A percentile compares a stretch with the other conserved stretches of the same genome.
These are phyloP conservation scores for Oenanthe melanoleuca DNA, from an alignment of 2,113 vertebrate genomes.

Conservation along the genomic window DNA sequence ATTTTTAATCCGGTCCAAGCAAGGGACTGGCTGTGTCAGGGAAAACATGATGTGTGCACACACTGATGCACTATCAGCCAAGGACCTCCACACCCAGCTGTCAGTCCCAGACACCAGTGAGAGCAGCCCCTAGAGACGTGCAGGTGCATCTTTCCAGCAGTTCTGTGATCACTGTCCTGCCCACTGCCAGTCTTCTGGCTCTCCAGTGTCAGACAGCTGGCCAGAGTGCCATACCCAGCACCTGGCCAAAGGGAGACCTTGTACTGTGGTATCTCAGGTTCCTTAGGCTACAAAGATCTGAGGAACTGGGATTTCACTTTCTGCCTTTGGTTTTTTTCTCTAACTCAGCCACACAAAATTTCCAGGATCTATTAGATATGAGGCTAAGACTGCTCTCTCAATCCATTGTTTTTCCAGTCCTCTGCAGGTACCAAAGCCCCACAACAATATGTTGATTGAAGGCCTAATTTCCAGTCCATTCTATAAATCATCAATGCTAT, in stretches of 20 bases:
- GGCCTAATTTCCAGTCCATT: background rate
- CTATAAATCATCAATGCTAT: background rate
- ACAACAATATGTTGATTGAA: background rate
- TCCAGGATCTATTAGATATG: background rate
- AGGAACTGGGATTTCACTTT: background rate
- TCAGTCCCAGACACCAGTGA: background rate
- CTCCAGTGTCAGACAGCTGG: background rate
- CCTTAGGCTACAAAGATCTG: background rate
- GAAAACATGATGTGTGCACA: rapidly evolving
- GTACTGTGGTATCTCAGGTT: background rate
- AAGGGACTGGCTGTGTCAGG: rapidly evolving
- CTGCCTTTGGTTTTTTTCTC: background rate
- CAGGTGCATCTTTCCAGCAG: rapidly evolving
- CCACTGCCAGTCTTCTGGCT: rapidly evolving
- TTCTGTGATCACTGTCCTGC: rapidly evolving
- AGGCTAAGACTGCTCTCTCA: background rate
- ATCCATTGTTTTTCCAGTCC: background rate
- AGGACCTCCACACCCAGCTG: background rate
- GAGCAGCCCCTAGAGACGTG: background rate
- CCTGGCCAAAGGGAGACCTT: background rate
- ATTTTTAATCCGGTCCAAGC: background rate
- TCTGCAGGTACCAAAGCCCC: background rate
- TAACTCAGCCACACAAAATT: rapidly evolving
- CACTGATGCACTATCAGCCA: rapidly evolving
- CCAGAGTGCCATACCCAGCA: rapidly evolving